These are phyloP conservation scores for Podarcis lilfordi DNA, from an alignment of 2,797 vertebrate genomes.

Conservation along the genomic window DNA sequence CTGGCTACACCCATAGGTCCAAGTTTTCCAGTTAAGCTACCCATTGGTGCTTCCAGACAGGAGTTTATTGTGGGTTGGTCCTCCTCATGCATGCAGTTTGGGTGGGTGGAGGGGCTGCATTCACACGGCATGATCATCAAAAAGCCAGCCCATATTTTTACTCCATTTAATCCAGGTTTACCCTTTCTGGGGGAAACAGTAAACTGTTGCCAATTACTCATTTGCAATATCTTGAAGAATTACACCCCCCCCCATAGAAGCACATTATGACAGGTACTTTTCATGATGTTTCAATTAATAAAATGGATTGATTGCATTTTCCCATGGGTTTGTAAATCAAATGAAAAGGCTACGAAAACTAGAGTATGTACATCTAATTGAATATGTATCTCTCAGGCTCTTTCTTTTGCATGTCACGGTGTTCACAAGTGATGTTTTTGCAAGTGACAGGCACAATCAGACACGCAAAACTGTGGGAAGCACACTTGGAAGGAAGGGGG, in stretches of 20 bases:
- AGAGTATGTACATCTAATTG: not conserved
- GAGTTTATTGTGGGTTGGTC: too few relatives aligned
- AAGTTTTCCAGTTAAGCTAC: not conserved
- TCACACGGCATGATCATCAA: too few relatives aligned
- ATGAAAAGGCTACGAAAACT: not conserved
- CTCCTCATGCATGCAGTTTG: too few relatives aligned
- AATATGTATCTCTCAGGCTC: not conserved
- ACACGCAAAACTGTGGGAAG: not conserved
- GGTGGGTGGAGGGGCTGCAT: too few relatives aligned
- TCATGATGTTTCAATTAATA: not conserved
- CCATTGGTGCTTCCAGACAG: too few relatives aligned
- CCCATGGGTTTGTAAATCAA: not conserved
- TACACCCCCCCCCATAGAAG: too few relatives aligned
- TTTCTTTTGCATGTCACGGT: not conserved
- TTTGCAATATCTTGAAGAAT: too few relatives aligned
- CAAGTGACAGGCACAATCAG: not conserved
- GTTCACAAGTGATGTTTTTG: not conserved
- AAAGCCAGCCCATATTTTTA: too few relatives aligned
- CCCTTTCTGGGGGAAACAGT: too few relatives aligned
- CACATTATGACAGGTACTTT: not conserved
- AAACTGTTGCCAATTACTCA: too few relatives aligned
- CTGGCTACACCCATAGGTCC: too few relatives aligned
- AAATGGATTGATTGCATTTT: not conserved
- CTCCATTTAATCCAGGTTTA: too few relatives aligned
- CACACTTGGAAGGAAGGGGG: not conserved